phyloP scores from a whole-genome alignment of 2,797 vertebrate genomes.

The Dromococcyx pavoninus region DNA sequence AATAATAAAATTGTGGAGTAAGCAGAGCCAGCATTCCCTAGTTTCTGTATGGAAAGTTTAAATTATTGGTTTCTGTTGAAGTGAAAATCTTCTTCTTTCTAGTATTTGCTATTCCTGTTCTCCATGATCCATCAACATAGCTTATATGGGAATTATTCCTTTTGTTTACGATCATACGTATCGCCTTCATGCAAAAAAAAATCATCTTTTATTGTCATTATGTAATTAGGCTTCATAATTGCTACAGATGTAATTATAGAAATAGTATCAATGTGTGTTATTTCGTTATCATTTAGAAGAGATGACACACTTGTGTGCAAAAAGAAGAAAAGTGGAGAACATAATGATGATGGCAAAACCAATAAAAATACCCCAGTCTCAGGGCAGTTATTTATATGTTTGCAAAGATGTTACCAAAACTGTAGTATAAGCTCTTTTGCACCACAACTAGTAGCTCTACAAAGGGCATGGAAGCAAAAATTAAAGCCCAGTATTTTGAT shows the following conservation, averaged over 20 bases:
- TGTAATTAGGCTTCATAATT: not conserved
- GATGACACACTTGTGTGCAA: not conserved
- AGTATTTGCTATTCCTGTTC: not conserved
- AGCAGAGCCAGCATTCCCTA: not conserved
- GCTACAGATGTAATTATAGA: not conserved
- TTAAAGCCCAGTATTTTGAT: not conserved
- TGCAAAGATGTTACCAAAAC: not conserved
- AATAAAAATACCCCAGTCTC: not conserved
- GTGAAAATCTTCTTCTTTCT: not conserved
- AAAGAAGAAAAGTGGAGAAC: not conserved
- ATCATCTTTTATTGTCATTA: not conserved
- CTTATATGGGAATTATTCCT: not conserved
- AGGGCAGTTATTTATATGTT: not conserved
- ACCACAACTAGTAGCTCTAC: not conserved
- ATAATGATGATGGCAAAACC: not conserved
- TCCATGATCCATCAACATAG: not conserved
- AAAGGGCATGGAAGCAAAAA: not conserved
- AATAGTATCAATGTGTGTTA: not conserved
- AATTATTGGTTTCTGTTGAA: not conserved
- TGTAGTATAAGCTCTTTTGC: not conserved
- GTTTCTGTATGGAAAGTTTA: not conserved
- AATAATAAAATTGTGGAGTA: not conserved
- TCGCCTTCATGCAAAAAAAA: not conserved
- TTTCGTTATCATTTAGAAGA: constrained; percentile 1
- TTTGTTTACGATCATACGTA: not conserved